These are phyloP conservation scores for Micromys minutus DNA, from an alignment of 2,113 vertebrate species.

Conservation along the genomic window DNA sequence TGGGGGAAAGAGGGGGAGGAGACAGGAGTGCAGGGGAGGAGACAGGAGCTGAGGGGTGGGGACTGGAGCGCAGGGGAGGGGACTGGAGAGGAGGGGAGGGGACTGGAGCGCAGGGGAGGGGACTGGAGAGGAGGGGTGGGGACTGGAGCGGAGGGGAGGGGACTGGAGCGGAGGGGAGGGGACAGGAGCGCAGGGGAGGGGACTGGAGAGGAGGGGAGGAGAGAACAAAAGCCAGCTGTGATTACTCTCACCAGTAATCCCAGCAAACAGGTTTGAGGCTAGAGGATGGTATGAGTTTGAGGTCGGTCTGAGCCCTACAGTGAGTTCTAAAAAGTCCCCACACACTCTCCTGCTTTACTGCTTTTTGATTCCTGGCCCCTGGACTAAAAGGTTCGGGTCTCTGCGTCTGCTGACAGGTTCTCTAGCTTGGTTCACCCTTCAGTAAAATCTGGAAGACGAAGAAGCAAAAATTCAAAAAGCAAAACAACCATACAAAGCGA, in stretches of 20 bases:
- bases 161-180: too few species aligned
- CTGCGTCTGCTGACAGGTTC: neutral
- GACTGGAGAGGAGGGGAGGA: too few species aligned
- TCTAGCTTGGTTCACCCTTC: neutral
- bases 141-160: neutral
- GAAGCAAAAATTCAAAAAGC: neutral
- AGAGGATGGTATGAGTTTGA: neutral
- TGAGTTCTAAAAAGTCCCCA: neutral
- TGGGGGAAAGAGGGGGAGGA: too few species aligned
- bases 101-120: too few species aligned
- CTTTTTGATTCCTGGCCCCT: neutral
- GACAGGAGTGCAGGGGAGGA: too few species aligned
- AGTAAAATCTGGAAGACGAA: neutral
- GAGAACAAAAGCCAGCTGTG: neutral
- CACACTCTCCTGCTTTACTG: neutral
- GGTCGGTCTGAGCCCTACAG: neutral
- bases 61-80: too few species aligned
- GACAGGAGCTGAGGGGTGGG: too few species aligned
- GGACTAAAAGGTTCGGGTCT: neutral
- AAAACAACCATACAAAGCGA: neutral
- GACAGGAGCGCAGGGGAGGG: too few species aligned
- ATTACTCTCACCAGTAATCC: neutral
- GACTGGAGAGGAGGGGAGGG: too few species aligned
- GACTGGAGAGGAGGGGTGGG: too few species aligned
- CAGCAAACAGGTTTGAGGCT: too few species aligned